Evolutionary conservation across 2,113 vertebrate genomes (phyloP).

Genomic region (Protobothrops flavoviridis): DNA sequence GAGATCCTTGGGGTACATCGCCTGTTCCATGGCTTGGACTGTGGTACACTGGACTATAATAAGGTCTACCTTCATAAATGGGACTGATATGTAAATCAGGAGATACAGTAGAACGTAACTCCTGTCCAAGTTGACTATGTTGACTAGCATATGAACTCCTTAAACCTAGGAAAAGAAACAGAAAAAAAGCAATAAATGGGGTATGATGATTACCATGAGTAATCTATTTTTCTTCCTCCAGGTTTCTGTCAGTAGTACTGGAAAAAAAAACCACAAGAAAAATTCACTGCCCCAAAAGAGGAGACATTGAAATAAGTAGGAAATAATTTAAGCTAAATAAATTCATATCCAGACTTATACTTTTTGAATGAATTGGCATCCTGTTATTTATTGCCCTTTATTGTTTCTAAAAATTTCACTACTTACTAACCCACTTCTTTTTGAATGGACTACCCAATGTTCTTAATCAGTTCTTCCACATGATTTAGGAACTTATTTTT

Average conservation of each 20-base stretch:
- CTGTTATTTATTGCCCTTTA: background rate
- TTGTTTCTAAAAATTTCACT: background rate
- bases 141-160: conserved; percentile 91
- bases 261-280: background rate
- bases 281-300: background rate
- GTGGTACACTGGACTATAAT: conserved; percentile 88
- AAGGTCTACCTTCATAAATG: conserved; percentile 91
- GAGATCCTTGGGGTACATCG: conserved; percentile 79
- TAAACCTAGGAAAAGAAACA: conserved; percentile 75
- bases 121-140: conserved; percentile 88
- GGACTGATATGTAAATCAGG: conserved; percentile 92
- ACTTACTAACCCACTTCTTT: background rate
- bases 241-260: background rate
- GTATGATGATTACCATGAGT: background rate
- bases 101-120: conserved; percentile 85
- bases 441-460: background rate
- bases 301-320: background rate
- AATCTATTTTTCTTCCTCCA: background rate
- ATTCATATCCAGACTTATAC: background rate
- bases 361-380: background rate
- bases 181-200: background rate
- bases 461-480: background rate
- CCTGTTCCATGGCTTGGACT: conserved; percentile 80
- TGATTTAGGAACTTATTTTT: conserved; percentile 15
- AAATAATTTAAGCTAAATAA: background rate